A percentile compares a stretch with the other conserved stretches of the same genome.
Conservation (phyloP, 2,797 vertebrate species). For the Pangasius sanitwongsei region DNA sequence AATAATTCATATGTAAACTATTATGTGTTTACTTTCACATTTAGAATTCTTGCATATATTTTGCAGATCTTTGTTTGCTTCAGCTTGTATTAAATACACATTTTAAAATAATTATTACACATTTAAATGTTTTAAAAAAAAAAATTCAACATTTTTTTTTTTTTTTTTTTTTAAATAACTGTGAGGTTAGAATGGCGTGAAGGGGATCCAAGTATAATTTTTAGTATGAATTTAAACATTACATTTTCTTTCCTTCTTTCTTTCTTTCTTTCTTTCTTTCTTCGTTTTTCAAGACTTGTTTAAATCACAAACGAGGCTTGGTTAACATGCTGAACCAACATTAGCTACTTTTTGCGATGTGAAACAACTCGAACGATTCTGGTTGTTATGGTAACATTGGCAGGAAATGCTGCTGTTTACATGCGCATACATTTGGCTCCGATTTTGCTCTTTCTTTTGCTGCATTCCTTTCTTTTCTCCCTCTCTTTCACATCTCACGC, state of each 20-base stretch:
- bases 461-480: neutral
- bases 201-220: neutral
- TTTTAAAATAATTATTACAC: neutral
- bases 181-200: neutral
- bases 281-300: neutral
- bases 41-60: neutral
- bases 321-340: neutral
- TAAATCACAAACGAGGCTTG: neutral
- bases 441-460: slow-evolving; percentile 8
- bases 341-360: neutral
- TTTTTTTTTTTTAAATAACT: neutral
- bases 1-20: neutral
- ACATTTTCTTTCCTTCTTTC: neutral
- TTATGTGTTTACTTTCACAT: neutral
- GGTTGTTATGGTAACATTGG: slow-evolving; percentile 20
- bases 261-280: neutral
- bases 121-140: neutral
- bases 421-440: slow-evolving; percentile 1
- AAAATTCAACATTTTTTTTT: neutral
- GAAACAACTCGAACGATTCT: slow-evolving; percentile 2
- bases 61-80: neutral
- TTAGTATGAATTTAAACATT: neutral
- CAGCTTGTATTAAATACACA: neutral
- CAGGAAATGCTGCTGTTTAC: neutral
- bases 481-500: neutral